Conservation (phyloP, 1,140 invertebrate genomes). For the Branchinecta lindahli region DNA sequence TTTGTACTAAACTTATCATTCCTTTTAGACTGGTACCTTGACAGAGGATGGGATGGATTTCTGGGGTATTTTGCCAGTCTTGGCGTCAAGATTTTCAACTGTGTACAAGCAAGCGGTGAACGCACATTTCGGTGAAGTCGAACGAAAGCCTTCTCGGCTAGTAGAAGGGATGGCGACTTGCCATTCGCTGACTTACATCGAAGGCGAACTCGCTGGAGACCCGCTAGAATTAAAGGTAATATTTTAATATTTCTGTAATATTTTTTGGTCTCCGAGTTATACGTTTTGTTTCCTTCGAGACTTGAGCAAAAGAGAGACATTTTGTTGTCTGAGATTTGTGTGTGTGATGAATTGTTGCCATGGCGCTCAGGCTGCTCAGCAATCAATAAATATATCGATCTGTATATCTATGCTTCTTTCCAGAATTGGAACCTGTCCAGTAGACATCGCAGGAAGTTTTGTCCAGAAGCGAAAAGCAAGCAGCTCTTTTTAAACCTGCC, state of each 20-base stretch:
- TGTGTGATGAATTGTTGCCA: too few relatives aligned
- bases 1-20: background rate
- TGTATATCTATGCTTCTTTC: too few relatives aligned
- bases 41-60: conserved; percentile 88
- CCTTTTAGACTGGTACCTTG: conserved; percentile 65
- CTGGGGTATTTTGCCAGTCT: conserved; percentile 60
- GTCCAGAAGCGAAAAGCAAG: too few relatives aligned
- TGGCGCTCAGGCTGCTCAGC: too few relatives aligned
- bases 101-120: conserved; percentile 28
- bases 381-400: too few relatives aligned
- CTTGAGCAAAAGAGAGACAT: too few relatives aligned
- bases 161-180: conserved; percentile 53
- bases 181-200: conserved; percentile 64
- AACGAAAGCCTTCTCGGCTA: conserved; percentile 27
- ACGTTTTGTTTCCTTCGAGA: too few relatives aligned
- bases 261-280: too few relatives aligned
- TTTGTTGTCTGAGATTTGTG: too few relatives aligned
- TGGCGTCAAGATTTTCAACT: conserved; percentile 30
- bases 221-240: conserved; percentile 56
- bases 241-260: background rate
- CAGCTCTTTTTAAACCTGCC: too few relatives aligned
- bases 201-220: conserved; percentile 56
- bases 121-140: conserved; percentile 17
- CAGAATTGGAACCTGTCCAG: too few relatives aligned
- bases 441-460: too few relatives aligned